phyloP scores from a whole-genome alignment of 2,113 vertebrate species.

The Smithornis capensis region DNA sequence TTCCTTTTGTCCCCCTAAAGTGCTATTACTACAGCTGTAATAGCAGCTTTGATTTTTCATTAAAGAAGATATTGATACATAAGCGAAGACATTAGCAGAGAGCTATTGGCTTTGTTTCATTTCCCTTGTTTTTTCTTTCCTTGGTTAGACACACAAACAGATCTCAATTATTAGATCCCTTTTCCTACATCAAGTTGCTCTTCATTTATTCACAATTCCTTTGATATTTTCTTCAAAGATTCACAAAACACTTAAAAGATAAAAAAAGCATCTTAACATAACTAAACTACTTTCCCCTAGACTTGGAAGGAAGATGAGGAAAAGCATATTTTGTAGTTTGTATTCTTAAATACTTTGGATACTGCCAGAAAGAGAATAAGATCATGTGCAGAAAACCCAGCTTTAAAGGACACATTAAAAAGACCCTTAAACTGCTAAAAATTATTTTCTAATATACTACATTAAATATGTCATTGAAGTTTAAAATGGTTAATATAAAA shows the following conservation, averaged over 20 bases:
- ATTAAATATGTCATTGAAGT: neutral
- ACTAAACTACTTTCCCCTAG: neutral
- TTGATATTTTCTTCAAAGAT: constrained; percentile 48
- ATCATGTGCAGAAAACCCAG: neutral
- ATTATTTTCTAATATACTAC: neutral
- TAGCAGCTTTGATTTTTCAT: constrained; percentile 43
- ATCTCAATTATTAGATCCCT: neutral
- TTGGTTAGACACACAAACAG: constrained; percentile 45
- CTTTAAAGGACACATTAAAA: constrained; percentile 18
- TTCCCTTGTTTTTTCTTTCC: constrained; percentile 17
- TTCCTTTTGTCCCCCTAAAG: neutral
- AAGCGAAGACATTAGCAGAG: constrained; percentile 56
- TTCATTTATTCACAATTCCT: constrained; percentile 1
- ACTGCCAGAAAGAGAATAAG: neutral
- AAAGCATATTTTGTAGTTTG: neutral
- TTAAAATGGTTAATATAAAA: neutral
- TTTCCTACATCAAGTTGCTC: neutral
- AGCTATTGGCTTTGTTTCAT: constrained; percentile 58
- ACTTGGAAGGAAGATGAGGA: neutral
- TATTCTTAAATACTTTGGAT: neutral
- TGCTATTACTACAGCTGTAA: constrained; percentile 11
- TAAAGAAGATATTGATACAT: constrained; percentile 60
- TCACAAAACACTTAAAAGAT: constrained; percentile 57
- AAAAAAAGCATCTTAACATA: constrained; percentile 35
- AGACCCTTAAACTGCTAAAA: constrained; percentile 22